Evolutionary conservation across 2,797 vertebrate genomes (phyloP).

Genomic region (Nyctibius grandis): DNA sequence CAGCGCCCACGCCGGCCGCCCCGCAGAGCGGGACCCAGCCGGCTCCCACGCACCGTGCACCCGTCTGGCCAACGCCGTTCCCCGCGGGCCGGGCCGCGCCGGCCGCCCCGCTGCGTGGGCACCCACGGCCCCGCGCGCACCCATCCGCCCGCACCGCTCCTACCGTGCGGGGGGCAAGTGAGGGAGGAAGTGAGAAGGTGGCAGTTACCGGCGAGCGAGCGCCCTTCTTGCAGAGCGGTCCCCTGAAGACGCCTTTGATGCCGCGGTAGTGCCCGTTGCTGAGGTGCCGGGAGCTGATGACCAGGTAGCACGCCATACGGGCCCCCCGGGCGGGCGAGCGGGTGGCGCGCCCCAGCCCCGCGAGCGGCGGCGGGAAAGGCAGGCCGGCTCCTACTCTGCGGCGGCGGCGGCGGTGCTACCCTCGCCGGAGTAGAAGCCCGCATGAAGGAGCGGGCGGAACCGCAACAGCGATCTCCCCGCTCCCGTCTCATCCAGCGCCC

Average conservation of each 20-base stretch:
- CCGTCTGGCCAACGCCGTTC: neutral
- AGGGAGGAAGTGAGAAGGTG: conserved; percentile 1
- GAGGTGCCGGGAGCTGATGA: conserved; percentile 98
- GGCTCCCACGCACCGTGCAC: neutral
- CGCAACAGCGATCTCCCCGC: neutral
- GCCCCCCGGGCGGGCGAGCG: conserved; percentile 2
- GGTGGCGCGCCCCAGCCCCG: neutral
- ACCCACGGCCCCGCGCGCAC: neutral
- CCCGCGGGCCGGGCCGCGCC: no score
- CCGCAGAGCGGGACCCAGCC: neutral
- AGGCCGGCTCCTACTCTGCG: neutral
- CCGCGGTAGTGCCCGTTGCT: conserved; percentile 96
- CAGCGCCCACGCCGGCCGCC: neutral
- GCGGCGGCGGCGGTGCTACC: conserved; percentile 20
- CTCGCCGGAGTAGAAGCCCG: conserved; percentile 20
- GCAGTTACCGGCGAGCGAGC: conserved; percentile 86
- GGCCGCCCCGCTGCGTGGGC: neutral
- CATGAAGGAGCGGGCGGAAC: conserved; percentile 23
- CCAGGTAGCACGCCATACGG: conserved; percentile 96
- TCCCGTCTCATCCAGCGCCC: conserved; percentile 54
- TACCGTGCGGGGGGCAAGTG: conserved; percentile 22
- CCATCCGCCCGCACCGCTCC: neutral
- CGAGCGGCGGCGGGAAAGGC: neutral
- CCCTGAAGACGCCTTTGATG: conserved; percentile 97
- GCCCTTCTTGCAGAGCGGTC: conserved; percentile 88